phyloP scores from a whole-genome alignment of 2,113 vertebrate species.

The Dicrurus megarhynchus region DNA sequence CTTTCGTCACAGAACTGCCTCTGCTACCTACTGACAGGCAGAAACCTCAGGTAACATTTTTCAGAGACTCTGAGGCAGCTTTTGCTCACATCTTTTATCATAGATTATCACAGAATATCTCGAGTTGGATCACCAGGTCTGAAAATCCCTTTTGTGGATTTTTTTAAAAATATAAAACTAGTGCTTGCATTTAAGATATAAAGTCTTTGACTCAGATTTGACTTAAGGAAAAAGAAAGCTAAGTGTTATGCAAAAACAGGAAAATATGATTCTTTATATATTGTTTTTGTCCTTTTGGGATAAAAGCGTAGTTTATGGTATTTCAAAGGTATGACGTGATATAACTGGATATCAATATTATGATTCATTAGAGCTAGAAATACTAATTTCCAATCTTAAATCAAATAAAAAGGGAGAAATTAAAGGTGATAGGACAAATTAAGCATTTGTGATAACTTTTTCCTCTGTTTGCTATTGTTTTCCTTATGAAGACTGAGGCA shows the following conservation, averaged over 20 bases:
- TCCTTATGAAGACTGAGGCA: background rate
- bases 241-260: background rate
- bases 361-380: background rate
- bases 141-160: background rate
- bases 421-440: background rate
- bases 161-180: background rate
- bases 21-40: conserved; percentile 79
- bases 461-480: background rate
- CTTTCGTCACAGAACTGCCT: conserved; percentile 41
- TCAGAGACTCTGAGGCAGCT: background rate
- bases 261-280: background rate
- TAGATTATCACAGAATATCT: background rate
- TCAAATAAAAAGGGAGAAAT: background rate
- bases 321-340: background rate
- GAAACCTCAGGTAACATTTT: conserved; percentile 81
- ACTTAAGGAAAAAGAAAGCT: background rate
- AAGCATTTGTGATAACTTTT: background rate
- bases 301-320: background rate
- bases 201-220: background rate
- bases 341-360: background rate
- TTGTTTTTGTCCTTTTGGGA: background rate
- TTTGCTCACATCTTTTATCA: background rate
- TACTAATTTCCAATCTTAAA: background rate
- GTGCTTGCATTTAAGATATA: background rate
- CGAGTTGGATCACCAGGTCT: rapidly evolving